Base-by-base conservation (phyloP, 2,797 vertebrate genomes). In the Melanotaenia boesemani region DNA sequence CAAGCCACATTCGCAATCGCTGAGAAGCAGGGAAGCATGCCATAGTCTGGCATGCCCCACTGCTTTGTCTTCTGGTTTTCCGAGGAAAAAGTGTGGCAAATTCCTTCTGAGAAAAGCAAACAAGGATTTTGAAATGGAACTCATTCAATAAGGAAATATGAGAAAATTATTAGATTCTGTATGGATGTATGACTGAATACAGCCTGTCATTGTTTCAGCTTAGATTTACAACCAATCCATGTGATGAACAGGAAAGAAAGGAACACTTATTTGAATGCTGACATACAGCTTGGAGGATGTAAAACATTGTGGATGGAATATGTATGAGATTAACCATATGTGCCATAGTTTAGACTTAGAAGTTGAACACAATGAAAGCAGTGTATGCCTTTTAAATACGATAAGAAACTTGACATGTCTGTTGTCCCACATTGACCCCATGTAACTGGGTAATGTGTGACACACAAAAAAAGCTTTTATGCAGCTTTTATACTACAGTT, bases 21-120 rank as follows among this genome's bases (percentile, higher is more conserved):
- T 77, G 70, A 89, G 83, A 78, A 28, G 64, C 64, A 84, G 64
- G 64, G 54, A 62, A 78, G 72, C 62, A 67, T 77, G 63, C 15
- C 24, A 58, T 44, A 67, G 28, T 59, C 46, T 79, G 64, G 66
- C 44, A 72, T 83, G 79, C 66, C 57, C 81, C 44, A 36, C 48
- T 32, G 11, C 34, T 34, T 50, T 65, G 63, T 57, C 48, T 70
- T 73, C 60, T 63, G 54, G 26, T 80, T 82, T 83, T 76, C 65
- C 65, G 52, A 79, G 74, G 84, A 80, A 79, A 82, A 81, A 80
- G n/a, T 75, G 70, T 88, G 81, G 86, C 72, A 79, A 59, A 76
- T 80, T 75, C 41, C 55, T 72, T 79, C 65, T 74, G 67, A 76
- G 76, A 83, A 88, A 84, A 77, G 58, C 67, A 74, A 80, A 83